phyloP scores from a whole-genome alignment of 2,888 invertebrate genomes.

The Acanthoscelides obtectus region DNA sequence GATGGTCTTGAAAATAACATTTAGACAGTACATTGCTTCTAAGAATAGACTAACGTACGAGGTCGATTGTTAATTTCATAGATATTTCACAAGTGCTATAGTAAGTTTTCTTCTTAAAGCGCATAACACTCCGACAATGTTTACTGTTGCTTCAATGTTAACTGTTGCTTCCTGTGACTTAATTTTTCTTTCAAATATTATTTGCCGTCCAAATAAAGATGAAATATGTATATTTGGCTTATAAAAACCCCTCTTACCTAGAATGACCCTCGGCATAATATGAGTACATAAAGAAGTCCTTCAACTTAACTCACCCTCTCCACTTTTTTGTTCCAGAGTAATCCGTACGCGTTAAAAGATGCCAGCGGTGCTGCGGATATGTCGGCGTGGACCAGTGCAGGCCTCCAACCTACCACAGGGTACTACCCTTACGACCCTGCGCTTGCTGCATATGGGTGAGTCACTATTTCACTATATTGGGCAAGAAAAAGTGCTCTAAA shows the following conservation, averaged over 20 bases:
- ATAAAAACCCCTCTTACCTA: neutral
- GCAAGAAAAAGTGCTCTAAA: no score
- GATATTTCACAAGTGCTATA: no score
- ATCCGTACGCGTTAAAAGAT: conserved; percentile 85
- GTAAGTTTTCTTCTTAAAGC: no score
- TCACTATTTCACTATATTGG: no score
- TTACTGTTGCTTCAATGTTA: no score
- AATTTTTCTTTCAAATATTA: no score
- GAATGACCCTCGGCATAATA: neutral
- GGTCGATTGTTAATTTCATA: no score
- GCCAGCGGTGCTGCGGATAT: conserved; percentile 77
- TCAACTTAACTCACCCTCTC: neutral
- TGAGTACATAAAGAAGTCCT: neutral
- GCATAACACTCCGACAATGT: no score
- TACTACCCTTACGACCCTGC: conserved; percentile 93
- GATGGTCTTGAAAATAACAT: no score
- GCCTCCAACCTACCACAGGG: conserved; percentile 83
- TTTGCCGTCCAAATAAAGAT: neutral
- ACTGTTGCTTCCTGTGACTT: no score
- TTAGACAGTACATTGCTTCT: no score
- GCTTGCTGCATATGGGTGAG: conserved; percentile 90
- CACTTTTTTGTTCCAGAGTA: conserved; percentile 70
- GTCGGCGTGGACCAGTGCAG: conserved; percentile 89
- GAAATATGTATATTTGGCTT: neutral
- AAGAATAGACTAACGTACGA: no score